Conservation (phyloP, 2,113 vertebrate species). For the Sceloporus tristichus region DNA sequence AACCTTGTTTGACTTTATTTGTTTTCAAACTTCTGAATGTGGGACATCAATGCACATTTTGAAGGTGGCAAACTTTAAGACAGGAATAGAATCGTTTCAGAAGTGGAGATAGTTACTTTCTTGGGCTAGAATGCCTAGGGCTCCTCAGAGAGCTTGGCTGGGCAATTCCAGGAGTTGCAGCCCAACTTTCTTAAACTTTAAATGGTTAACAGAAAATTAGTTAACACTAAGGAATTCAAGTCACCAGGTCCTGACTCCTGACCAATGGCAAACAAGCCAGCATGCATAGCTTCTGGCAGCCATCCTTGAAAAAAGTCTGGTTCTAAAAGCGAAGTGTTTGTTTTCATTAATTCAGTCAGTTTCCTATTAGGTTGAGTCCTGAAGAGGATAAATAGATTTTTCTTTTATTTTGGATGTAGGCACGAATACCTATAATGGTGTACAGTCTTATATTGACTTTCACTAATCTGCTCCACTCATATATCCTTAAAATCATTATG, state of each 20-base stretch:
- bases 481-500: constrained; percentile 37
- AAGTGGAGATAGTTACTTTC: no score
- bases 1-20: neutral
- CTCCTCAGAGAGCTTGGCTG: no score
- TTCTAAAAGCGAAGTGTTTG: neutral
- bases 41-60: neutral
- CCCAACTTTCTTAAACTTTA: no score
- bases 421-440: constrained; percentile 36
- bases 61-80: neutral
- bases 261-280: neutral
- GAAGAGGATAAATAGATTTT: neutral
- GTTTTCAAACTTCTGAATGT: neutral
- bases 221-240: neutral
- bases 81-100: neutral
- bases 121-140: no score
- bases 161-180: no score
- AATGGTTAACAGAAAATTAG: neutral
- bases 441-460: constrained; percentile 36
- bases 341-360: neutral
- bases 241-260: neutral
- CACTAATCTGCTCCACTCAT: neutral
- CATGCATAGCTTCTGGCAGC: neutral
- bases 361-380: neutral
- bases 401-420: constrained; percentile 41
- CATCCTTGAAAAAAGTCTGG: neutral